Percentiles rank a stretch among this genome's conserved stretches.
phyloP scores from a whole-genome alignment of 1,140 invertebrate species.

The Bursaphelenchus mucronatus region DNA sequence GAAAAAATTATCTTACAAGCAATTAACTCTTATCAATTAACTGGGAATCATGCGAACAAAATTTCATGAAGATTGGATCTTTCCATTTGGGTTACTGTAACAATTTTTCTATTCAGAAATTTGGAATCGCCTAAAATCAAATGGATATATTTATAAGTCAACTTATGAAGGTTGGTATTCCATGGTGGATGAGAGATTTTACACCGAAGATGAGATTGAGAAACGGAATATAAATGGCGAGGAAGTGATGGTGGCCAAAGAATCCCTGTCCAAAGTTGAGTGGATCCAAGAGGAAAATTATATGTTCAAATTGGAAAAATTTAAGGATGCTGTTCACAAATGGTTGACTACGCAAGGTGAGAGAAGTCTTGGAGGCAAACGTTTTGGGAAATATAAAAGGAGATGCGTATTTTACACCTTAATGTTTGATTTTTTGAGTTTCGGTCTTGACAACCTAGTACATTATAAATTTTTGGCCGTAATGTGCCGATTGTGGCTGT shows the following conservation, averaged over 20 bases:
- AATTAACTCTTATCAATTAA: too few species aligned
- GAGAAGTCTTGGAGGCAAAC: background rate
- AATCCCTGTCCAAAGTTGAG: slow-evolving; percentile 68
- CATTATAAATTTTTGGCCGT: too few species aligned
- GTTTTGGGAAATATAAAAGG: too few species aligned
- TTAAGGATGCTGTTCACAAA: slow-evolving; percentile 73
- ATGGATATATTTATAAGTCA: slow-evolving; percentile 77
- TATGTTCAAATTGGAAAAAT: slow-evolving; percentile 77
- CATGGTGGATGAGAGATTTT: slow-evolving; percentile 83
- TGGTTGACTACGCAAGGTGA: slow-evolving; percentile 73
- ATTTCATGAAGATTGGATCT: too few species aligned
- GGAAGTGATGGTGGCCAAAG: slow-evolving; percentile 51
- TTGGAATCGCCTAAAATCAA: slow-evolving; percentile 67
- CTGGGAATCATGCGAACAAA: too few species aligned
- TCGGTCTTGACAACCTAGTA: too few species aligned
- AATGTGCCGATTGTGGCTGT: too few species aligned
- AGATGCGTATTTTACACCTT: too few species aligned
- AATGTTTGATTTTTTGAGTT: too few species aligned
- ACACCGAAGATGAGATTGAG: slow-evolving; percentile 73
- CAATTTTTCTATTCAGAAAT: slow-evolving; percentile 8
- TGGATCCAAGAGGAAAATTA: slow-evolving; percentile 91
- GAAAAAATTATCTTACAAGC: too few species aligned
- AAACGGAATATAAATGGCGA: slow-evolving; percentile 63
- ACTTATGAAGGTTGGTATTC: slow-evolving; percentile 93
- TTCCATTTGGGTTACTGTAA: background rate